These are phyloP conservation scores for Isurus oxyrinchus DNA, from an alignment of 2,113 vertebrate genomes.

Conservation along the genomic window DNA sequence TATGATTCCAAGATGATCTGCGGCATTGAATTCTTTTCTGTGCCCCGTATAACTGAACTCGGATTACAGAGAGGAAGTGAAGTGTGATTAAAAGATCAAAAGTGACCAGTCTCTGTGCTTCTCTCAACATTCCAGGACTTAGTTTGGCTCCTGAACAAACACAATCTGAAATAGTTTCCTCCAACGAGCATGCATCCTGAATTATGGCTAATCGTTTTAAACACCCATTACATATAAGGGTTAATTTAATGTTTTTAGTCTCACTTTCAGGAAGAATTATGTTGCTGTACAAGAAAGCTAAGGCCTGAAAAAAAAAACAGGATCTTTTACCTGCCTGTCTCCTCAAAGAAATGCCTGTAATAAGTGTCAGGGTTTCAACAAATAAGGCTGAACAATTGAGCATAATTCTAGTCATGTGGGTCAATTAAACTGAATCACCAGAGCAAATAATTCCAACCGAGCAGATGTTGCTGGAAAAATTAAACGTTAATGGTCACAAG, in stretches of 20 bases:
- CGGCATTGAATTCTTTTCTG: neutral
- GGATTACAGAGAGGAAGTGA: neutral
- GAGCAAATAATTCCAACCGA: neutral
- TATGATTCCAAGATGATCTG: neutral
- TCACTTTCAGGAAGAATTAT: neutral
- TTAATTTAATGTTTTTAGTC: neutral
- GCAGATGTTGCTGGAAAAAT: neutral
- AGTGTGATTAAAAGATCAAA: slow-evolving; percentile 25
- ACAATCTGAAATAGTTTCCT: neutral
- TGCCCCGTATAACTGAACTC: neutral
- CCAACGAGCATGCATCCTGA: neutral
- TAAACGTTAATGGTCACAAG: neutral
- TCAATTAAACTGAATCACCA: neutral
- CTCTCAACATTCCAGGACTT: neutral
- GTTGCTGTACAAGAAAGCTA: neutral
- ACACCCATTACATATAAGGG: neutral
- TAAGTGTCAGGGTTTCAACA: neutral
- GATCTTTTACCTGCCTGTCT: neutral
- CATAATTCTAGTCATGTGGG: neutral
- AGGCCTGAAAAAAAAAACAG: neutral
- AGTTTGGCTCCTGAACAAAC: slow-evolving; percentile 13
- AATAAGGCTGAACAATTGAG: neutral
- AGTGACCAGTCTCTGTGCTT: neutral
- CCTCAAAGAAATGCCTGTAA: neutral
- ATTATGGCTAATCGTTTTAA: neutral